Evolutionary conservation across 2,888 invertebrate species (phyloP).

Genomic region (Imbricaverruca yamaguchii): DNA sequence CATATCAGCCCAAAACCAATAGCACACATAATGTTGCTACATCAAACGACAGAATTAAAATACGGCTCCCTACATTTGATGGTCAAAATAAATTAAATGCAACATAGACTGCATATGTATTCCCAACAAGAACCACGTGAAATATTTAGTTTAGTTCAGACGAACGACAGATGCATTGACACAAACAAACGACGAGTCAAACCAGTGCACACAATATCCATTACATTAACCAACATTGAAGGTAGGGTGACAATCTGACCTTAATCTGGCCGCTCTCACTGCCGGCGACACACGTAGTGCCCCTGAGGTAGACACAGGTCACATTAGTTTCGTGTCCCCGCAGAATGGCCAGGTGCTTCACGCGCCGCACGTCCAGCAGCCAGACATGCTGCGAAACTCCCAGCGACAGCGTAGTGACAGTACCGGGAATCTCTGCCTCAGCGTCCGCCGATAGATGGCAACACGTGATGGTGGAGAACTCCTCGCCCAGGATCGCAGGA

Average conservation of each 20-base stretch:
- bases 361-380: not conserved
- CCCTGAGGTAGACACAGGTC: not conserved
- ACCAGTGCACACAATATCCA: too few species aligned
- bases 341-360: not conserved
- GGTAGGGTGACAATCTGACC: not conserved
- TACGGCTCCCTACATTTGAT: too few species aligned
- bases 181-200: too few species aligned
- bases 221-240: too few species aligned
- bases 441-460: not conserved
- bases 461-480: not conserved
- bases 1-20: too few species aligned
- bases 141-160: too few species aligned
- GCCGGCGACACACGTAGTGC: not conserved
- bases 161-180: too few species aligned
- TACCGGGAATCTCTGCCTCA: not conserved
- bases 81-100: too few species aligned
- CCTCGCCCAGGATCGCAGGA: not conserved
- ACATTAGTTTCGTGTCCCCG: not conserved
- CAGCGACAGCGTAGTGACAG: not conserved
- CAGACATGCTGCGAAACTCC: not conserved
- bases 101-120: too few species aligned
- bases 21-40: not conserved
- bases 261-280: not conserved
- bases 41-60: too few species aligned
- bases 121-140: too few species aligned